Conservation (phyloP, 35 echinoderm and acorn worm species). For the Anneissia japonica region DNA sequence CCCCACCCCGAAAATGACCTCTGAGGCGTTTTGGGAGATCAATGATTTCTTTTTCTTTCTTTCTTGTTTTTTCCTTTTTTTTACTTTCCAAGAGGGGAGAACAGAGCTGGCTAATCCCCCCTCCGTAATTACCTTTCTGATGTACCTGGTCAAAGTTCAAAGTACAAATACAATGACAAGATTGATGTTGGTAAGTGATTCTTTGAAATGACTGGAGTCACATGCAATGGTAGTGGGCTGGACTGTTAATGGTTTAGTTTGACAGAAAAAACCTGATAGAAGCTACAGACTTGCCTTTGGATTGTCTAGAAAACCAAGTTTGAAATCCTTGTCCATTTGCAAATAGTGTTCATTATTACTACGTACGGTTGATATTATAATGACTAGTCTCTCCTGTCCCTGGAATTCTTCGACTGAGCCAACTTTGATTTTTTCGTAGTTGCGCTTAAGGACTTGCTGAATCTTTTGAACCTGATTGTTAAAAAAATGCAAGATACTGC, state of each 20-base stretch:
- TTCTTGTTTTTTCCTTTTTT: too few relatives aligned
- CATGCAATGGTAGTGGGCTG: too few relatives aligned
- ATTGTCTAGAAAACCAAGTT: slow-evolving; percentile 86
- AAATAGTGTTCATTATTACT: slow-evolving; percentile 85
- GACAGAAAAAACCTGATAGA: too few relatives aligned
- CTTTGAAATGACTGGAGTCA: not conserved
- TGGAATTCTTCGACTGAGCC: slow-evolving; percentile 96
- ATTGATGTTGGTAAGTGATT: not conserved
- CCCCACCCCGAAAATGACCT: too few relatives aligned
- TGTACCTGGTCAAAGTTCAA: too few relatives aligned
- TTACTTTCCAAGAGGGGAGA: too few relatives aligned
- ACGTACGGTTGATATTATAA: slow-evolving; percentile 93
- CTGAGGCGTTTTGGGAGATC: too few relatives aligned
- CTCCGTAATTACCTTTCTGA: too few relatives aligned
- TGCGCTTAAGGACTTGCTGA: slow-evolving; percentile 39
- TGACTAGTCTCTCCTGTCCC: slow-evolving; percentile 76
- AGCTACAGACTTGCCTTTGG: slow-evolving; percentile 35
- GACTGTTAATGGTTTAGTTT: too few relatives aligned
- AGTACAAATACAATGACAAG: too few relatives aligned
- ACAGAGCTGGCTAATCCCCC: too few relatives aligned
- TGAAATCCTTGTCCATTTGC: slow-evolving; percentile 78
- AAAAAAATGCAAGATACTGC: not conserved
- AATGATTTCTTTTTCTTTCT: too few relatives aligned
- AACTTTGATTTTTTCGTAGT: slow-evolving; percentile 69
- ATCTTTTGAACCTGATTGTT: slow-evolving; percentile 77